Percentiles rank a stretch among this genome's conserved stretches.
Evolutionary conservation across 2,113 vertebrate genomes (phyloP).

Genomic region (Chaetodon auriga): DNA sequence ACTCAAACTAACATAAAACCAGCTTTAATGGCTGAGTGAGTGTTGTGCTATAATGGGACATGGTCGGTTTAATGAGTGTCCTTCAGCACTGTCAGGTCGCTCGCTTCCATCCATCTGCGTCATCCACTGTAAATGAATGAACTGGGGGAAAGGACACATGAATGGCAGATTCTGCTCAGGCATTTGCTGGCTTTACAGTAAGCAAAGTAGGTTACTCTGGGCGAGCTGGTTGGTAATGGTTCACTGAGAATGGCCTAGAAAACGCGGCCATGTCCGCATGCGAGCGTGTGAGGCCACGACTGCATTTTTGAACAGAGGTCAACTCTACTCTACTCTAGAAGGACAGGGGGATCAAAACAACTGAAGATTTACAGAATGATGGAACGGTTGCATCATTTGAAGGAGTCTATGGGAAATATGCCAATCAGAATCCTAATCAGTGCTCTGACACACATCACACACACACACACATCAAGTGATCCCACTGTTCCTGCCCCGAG

Average conservation of each 20-base stretch:
- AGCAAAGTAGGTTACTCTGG: constrained; percentile 16
- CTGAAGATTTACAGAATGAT: not conserved
- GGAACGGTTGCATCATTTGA: not conserved
- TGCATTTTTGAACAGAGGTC: constrained; percentile 6
- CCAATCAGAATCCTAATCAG: constrained; percentile 29
- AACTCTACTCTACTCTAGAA: not conserved
- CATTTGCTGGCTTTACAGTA: constrained; percentile 31
- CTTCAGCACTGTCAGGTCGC: constrained; percentile 18
- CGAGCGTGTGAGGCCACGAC: not conserved
- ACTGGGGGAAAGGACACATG: constrained; percentile 18
- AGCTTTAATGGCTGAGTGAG: constrained; percentile 45
- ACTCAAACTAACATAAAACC: not conserved
- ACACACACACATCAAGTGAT: constrained; percentile 49
- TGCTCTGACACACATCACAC: not conserved
- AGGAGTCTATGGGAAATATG: not conserved
- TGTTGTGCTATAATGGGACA: constrained; percentile 25
- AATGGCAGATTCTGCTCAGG: constrained; percentile 24
- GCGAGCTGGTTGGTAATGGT: constrained; percentile 22
- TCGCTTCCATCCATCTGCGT: constrained; percentile 46
- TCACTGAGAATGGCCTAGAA: constrained; percentile 42
- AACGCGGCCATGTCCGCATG: constrained; percentile 29
- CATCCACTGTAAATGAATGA: constrained; percentile 60
- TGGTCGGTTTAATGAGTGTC: constrained; percentile 62
- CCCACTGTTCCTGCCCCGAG: constrained; percentile 33
- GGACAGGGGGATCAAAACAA: not conserved